Evolutionary conservation across 1,140 invertebrate species (phyloP).

Genomic region (Chelonus insularis): DNA sequence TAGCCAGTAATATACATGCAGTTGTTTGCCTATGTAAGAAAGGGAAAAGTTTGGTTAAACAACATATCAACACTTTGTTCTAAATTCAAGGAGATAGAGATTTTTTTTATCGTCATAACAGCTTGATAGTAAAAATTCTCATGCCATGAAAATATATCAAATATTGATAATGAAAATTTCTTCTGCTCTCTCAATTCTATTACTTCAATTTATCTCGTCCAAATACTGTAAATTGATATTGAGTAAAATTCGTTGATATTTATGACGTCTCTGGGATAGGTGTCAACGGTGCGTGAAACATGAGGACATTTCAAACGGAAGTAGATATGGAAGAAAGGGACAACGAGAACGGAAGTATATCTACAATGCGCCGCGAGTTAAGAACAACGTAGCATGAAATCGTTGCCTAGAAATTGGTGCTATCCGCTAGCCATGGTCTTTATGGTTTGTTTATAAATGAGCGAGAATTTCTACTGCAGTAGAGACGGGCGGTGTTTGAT

Average conservation of each 20-base stretch:
- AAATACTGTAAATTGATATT: too few relatives aligned
- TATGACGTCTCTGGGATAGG: neutral
- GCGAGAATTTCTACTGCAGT: conserved; percentile 64
- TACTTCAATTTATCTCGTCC: neutral
- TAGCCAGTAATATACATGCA: neutral
- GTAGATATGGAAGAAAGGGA: neutral
- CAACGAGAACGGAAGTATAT: conserved; percentile 8
- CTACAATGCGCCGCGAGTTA: conserved; percentile 15
- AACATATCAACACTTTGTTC: too few relatives aligned
- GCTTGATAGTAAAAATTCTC: too few relatives aligned
- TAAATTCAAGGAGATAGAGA: too few relatives aligned
- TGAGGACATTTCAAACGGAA: neutral
- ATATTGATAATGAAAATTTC: neutral
- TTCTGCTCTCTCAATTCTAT: neutral
- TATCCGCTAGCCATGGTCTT: neutral
- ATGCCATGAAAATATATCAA: neutral
- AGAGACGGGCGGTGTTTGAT: conserved; percentile 51
- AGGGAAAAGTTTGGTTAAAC: neutral
- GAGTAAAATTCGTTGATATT: neutral
- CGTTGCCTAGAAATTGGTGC: conserved; percentile 10
- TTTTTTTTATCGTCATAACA: too few relatives aligned
- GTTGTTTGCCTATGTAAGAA: neutral
- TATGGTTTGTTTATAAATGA: conserved; percentile 55
- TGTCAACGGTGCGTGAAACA: conserved; percentile 1
- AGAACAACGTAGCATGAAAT: conserved; percentile 15